phyloP scores from a whole-genome alignment of 2,113 vertebrate genomes.

The Pluvialis apricaria region DNA sequence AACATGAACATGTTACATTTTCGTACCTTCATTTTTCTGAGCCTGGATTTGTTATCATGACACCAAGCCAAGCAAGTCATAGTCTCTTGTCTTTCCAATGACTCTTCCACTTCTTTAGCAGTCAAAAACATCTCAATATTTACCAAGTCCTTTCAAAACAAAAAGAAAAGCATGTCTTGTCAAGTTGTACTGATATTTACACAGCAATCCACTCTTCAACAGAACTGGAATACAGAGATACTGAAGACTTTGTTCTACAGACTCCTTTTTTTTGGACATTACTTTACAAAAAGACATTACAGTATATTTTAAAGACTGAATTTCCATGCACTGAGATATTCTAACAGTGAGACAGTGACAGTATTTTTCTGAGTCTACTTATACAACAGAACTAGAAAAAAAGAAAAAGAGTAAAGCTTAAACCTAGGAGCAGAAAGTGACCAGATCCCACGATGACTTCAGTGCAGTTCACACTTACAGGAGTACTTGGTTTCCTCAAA shows the following conservation, averaged over 20 bases:
- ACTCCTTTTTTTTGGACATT: background rate
- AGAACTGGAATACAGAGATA: background rate
- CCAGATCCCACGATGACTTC: background rate
- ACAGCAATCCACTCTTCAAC: background rate
- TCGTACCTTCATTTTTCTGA: slow-evolving; percentile 97
- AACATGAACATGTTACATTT: background rate
- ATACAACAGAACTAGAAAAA: background rate
- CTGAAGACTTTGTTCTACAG: background rate
- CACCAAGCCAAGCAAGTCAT: slow-evolving; percentile 98
- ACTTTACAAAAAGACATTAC: background rate
- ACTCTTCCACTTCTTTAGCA: slow-evolving; percentile 98
- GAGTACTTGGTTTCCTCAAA: background rate
- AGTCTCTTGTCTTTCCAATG: slow-evolving; percentile 95
- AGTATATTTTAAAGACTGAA: background rate
- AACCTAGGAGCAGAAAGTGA: background rate
- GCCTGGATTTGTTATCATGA: slow-evolving; percentile 98
- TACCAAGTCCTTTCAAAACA: slow-evolving; percentile 86
- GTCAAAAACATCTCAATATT: slow-evolving; percentile 99
- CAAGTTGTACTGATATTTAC: background rate
- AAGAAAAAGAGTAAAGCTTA: background rate
- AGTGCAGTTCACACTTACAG: background rate
- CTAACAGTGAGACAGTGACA: background rate
- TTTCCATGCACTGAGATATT: background rate
- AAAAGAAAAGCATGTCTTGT: background rate
- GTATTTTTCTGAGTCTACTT: background rate